Evolutionary conservation across 1,140 invertebrate genomes (phyloP), one percentile per base, ranked within the genome.

Genomic region (Drosophila arizonae): DNA sequence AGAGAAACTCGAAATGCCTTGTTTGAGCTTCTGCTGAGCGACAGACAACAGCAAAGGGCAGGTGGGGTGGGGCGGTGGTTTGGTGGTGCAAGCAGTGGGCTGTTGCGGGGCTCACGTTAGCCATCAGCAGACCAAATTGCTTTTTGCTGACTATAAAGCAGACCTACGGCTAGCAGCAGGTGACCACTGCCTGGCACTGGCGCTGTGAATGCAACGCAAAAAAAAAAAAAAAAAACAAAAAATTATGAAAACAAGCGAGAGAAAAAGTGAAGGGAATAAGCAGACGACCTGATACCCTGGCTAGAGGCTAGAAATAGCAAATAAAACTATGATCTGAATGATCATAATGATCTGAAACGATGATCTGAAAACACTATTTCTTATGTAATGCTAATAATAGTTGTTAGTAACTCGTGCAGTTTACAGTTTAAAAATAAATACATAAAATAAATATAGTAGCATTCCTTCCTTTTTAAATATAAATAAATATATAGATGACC

Each of bases 41-140:
- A 63, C 39, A 61, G 65, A 84, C 61, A 76, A 57, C 72, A 76
- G 67, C 80, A 71, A 54, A 82, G 79, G 66, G 76, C 54, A 63
- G 82, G 66, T 55, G 64, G 45, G 55, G 39, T 67, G 21, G n/a
- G 24, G 33, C 4, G 36, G 11, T 39, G 10, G 11, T 39, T 39
- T 13, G 11, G 10, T 39, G 43, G 43, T 46, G 43, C n/a, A 17
- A 17, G 2, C 21, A 24, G 6, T 17, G n/a, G n/a, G 39, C 41
- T 36, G 46, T 9, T 64, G 48, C 30, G 48, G 41, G 69, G 74
- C 61, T 46, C 17, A 50, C n/a, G 41, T 15, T 67, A 30, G 55
- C 21, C 64, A 62, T 33, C 33, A 33, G 61, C 72, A 61, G 50
- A 54, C 79, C 73, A 87, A 87, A 87, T 89, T 87, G 79, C 79